Percentiles rank a stretch among this genome's conserved stretches.
Conservation (phyloP, 2,797 vertebrate genomes). For the Melanotaenia parkinsoni region DNA sequence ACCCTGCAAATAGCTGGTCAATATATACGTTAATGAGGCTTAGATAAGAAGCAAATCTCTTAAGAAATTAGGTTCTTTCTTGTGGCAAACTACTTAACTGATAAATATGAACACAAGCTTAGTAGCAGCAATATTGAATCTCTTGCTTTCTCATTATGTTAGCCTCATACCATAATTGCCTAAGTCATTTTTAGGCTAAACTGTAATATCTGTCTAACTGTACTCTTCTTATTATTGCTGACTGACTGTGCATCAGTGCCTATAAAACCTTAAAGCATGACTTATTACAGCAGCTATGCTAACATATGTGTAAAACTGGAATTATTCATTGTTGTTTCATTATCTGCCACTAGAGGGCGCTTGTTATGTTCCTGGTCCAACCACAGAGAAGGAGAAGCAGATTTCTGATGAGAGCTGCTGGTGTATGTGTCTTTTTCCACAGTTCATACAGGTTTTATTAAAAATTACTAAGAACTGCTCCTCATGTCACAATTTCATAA, state of each 20-base stretch:
- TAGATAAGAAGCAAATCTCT: background rate
- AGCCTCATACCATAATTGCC: too few relatives aligned
- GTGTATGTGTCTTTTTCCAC: background rate
- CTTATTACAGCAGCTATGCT: too few relatives aligned
- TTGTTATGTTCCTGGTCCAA: background rate
- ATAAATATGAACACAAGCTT: background rate
- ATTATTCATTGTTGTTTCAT: background rate
- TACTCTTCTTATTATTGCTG: too few relatives aligned
- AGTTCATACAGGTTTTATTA: background rate
- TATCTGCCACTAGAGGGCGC: background rate
- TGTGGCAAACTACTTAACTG: background rate
- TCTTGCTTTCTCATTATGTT: too few relatives aligned
- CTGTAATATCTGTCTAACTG: too few relatives aligned
- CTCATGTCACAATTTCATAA: background rate
- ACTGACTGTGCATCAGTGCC: too few relatives aligned
- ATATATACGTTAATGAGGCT: background rate
- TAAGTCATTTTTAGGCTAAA: too few relatives aligned
- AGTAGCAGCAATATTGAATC: background rate
- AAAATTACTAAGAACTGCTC: background rate
- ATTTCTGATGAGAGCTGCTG: background rate
- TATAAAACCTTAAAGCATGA: too few relatives aligned
- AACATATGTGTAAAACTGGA: background rate
- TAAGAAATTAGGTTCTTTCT: background rate
- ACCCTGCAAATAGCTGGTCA: background rate
- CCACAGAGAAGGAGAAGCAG: background rate